Percentiles rank a stretch among this genome's conserved stretches.
Evolutionary conservation across 2,113 vertebrate genomes (phyloP).

Genomic region (Tetrax tetrax): DNA sequence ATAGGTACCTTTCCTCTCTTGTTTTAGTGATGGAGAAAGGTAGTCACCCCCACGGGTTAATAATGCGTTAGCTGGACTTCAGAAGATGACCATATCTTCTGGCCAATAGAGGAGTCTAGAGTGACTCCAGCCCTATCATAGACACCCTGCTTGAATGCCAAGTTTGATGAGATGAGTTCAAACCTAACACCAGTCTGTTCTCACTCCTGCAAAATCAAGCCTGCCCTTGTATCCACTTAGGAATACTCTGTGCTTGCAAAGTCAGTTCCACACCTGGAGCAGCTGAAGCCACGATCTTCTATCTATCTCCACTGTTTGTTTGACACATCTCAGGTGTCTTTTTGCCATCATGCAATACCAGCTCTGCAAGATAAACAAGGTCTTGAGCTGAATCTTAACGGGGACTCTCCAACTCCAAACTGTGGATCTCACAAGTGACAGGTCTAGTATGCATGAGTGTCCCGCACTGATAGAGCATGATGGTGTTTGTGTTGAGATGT

Average conservation of each 20-base stretch:
- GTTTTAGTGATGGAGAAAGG: not conserved
- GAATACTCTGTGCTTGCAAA: not conserved
- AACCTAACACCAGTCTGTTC: not conserved
- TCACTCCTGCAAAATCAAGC: not conserved
- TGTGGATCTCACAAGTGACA: not conserved
- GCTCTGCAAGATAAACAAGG: not conserved
- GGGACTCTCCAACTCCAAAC: not conserved
- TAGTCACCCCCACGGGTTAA: not conserved
- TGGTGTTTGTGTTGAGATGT: not conserved
- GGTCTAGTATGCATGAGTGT: not conserved
- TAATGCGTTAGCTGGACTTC: accelerated
- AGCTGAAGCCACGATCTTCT: not conserved
- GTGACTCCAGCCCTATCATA: not conserved
- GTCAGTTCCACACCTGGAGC: not conserved
- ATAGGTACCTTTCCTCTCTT: not conserved
- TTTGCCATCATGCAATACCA: not conserved
- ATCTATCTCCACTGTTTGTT: not conserved
- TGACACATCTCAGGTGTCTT: not conserved
- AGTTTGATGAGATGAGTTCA: not conserved
- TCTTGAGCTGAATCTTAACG: not conserved
- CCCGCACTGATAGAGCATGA: not conserved
- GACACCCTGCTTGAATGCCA: not conserved
- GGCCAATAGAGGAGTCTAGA: not conserved
- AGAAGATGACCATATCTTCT: not conserved
- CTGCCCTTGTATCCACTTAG: not conserved